Base-by-base conservation (phyloP, 2,113 vertebrate genomes). In the Centropus unirufus region DNA sequence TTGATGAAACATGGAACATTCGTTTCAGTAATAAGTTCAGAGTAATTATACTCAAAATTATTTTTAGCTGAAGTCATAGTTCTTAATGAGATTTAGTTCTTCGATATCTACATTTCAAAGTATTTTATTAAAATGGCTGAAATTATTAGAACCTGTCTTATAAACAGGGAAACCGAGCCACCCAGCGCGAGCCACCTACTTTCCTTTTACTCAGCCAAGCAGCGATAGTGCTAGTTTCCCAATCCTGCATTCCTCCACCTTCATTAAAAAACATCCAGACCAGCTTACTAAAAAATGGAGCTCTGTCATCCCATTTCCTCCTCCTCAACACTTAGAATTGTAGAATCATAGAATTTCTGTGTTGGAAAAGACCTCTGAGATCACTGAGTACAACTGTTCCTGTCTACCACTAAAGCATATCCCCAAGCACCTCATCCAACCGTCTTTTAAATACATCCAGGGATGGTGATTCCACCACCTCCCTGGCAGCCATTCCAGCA, bases 11-110 rank as follows among this genome's bases (percentile, higher is more conserved):
- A 61, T 49, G 93, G 54, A 92, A 89, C 49, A 75, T 85, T 79
- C 66, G 66, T 92, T 96, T 85, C 58, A 82, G n/a, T 78, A 89
- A 58, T 72, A 88, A 80, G 57, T 70, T 90, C 58, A 64, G n/a
- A 77, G 63, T 55, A 87, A 84, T 72, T 76, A 89, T 55, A 54
- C 5, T 22, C 34, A 34, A 81, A 83, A 92, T 68, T 93, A 68
- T 87, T 96, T 92, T 94, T 89, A 87, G 76, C 32, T 95, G 91
- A 94, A 47, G 26, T 89, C 80, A 90, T 81, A 52, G 21, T 63
- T 86, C 68, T 77, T 52, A 55, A 79, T 23, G 29, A 36, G 61
- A 87, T n/a, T 32, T 72, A 49, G 6, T 11, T 72, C 21, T 95
- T 52, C 80, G 54, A 88, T 72, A 34, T n/a, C 0, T 2, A 67